Evolutionary conservation across 2,888 invertebrate species (phyloP).

Genomic region (Graphium colonna): DNA sequence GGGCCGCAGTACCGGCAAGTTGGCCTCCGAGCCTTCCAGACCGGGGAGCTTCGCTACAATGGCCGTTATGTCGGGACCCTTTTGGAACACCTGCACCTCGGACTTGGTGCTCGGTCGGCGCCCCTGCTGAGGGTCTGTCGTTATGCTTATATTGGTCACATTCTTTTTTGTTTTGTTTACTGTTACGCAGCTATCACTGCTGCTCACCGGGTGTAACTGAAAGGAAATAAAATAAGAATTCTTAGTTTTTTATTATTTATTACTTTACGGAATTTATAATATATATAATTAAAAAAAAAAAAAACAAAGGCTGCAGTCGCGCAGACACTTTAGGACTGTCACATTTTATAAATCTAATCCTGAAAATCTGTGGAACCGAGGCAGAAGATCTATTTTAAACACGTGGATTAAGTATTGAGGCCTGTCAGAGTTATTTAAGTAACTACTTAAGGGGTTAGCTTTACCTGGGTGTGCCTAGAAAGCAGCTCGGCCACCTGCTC

Average conservation of each 20-base stretch:
- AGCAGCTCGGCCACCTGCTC: slow-evolving; percentile 88
- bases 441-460: no score
- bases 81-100: slow-evolving; percentile 85
- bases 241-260: no score
- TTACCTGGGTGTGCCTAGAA: slow-evolving; percentile 63
- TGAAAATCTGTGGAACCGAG: no score
- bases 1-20: slow-evolving; percentile 73
- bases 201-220: slow-evolving; percentile 61
- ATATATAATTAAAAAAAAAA: no score
- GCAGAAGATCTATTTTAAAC: no score
- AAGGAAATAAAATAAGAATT: no score
- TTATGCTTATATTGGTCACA: slow-evolving; percentile 86
- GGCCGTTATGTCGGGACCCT: slow-evolving; percentile 89
- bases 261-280: background rate
- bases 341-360: no score
- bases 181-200: slow-evolving; percentile 68
- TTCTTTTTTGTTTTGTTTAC: slow-evolving; percentile 82
- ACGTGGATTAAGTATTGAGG: no score
- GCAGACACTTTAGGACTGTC: no score
- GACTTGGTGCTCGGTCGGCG: slow-evolving; percentile 68
- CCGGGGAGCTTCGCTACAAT: slow-evolving; percentile 83
- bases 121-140: slow-evolving; percentile 67
- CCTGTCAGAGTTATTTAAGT: no score
- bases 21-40: slow-evolving; percentile 65
- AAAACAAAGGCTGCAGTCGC: no score